Evolutionary conservation across 1,140 invertebrate genomes (phyloP), one percentile per base, ranked within the genome.

Genomic region (Anastatus disparis): DNA sequence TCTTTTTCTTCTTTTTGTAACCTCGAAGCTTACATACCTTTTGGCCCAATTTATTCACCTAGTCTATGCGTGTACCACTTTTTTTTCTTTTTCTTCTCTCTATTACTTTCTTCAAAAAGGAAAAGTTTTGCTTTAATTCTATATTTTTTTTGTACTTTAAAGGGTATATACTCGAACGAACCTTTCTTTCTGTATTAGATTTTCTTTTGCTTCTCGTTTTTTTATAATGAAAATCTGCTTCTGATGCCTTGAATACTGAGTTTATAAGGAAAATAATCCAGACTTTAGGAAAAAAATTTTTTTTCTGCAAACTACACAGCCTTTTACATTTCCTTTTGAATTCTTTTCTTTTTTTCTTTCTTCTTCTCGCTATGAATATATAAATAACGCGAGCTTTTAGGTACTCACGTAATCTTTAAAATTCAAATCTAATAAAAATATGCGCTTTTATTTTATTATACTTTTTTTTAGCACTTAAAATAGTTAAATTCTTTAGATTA

Each of bases 151-250:
- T n/a, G 0, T 2, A 7, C 15, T 15, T 55, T 55, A 50, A 50
- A 50, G 3, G 13, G 46, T n/a, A 50, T 50, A 20, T 20, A 50
- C 22, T 20, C 6, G 6, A 24, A n/a, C 42, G 42, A 4, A 13
- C 1, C 3, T 44, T 50, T n/a, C 22, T 50, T 13, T 46, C 17
- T 46, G 44, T 4, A 4, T n/a, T 20, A 4, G 44, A 20, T 46
- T 24, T 13, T 50, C 17, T 26, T 26, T n/a, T 50, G 3, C 8
- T 50, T 50, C 3, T 24, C 22, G 3, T 50, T 42, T 52, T 44
- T 31, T 50, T 17, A 12, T 6, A 4, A n/a, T 8, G 29, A 3
- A 44, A 29, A 73, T 73, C 63, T 73, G 58, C 48, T 52, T 29
- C 31, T 50, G 48, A 50, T 20, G 48, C 22, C 24, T 50, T 50